phyloP scores from a whole-genome alignment of 2,888 invertebrate genomes.

The Scaptomyza tumidula region DNA sequence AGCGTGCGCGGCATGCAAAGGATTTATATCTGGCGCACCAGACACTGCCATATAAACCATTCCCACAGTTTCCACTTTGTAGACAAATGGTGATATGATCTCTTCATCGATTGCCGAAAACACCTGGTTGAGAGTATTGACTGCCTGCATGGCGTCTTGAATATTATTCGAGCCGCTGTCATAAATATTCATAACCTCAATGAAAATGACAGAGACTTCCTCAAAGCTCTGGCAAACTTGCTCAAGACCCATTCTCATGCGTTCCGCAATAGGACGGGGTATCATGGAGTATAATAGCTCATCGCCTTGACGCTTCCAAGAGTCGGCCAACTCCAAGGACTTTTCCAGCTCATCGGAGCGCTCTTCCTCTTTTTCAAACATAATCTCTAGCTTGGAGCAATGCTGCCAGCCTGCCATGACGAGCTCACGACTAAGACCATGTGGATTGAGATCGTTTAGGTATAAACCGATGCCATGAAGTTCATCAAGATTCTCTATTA shows the following conservation, averaged over 20 bases:
- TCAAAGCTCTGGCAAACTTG: conserved; percentile 90
- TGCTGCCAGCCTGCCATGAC: conserved; percentile 94
- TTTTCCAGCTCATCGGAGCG: conserved; percentile 91
- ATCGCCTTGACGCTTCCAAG: conserved; percentile 94
- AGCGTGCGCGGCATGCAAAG: conserved; percentile 90
- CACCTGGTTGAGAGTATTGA: conserved; percentile 93
- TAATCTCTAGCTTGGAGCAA: conserved; percentile 90
- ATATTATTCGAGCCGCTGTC: conserved; percentile 80
- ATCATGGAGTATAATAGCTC: conserved; percentile 96
- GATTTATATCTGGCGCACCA: conserved; percentile 92
- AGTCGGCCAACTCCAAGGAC: conserved; percentile 90
- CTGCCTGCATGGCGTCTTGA: conserved; percentile 90
- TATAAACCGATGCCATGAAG: conserved; percentile 91
- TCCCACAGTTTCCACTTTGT: conserved; percentile 98
- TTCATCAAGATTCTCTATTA: conserved; percentile 94
- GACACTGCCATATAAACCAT: conserved; percentile 96
- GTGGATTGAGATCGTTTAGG: conserved; percentile 93
- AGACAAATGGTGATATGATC: conserved; percentile 93
- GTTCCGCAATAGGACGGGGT: conserved; percentile 92
- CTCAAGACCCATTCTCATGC: conserved; percentile 90
- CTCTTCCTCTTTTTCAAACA: conserved; percentile 93
- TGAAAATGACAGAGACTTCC: conserved; percentile 84
- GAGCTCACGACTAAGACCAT: conserved; percentile 93
- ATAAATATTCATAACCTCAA: conserved; percentile 83
- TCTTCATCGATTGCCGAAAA: conserved; percentile 94